Conservation (phyloP, 2,113 vertebrate genomes). For the Haemorhous mexicanus region DNA sequence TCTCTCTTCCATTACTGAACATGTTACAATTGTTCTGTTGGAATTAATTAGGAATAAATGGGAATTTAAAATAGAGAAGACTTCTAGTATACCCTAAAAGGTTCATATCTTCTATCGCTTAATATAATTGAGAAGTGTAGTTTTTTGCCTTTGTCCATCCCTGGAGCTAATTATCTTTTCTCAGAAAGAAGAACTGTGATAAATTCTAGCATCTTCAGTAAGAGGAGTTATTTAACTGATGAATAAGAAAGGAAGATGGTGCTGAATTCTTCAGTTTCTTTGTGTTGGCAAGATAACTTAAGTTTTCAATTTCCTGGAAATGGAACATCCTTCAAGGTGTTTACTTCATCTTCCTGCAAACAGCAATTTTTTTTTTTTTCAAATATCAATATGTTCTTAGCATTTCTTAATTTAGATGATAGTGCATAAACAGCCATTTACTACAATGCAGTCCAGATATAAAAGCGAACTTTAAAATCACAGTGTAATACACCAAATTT, state of each 20-base stretch:
- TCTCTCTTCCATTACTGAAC: background rate
- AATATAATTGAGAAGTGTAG: background rate
- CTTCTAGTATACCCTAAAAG: background rate
- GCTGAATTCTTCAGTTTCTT: background rate
- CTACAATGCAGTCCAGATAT: background rate
- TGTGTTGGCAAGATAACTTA: background rate
- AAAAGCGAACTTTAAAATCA: background rate
- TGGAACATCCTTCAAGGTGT: background rate
- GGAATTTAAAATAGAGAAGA: background rate
- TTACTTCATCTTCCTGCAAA: background rate
- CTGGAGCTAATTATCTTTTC: background rate
- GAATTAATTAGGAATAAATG: background rate
- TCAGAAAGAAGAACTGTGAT: background rate
- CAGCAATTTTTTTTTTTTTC: background rate
- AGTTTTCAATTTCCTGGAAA: background rate
- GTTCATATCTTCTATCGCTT: background rate
- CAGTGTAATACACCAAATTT: background rate
- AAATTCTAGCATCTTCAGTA: background rate
- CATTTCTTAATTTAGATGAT: background rate
- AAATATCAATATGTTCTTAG: background rate
- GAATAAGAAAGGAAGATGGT: background rate
- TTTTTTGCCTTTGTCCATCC: background rate
- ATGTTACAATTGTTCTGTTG: background rate
- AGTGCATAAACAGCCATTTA: background rate
- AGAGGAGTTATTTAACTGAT: background rate